Base-by-base conservation (phyloP, 2,113 vertebrate species). In the Euleptes europaea region DNA sequence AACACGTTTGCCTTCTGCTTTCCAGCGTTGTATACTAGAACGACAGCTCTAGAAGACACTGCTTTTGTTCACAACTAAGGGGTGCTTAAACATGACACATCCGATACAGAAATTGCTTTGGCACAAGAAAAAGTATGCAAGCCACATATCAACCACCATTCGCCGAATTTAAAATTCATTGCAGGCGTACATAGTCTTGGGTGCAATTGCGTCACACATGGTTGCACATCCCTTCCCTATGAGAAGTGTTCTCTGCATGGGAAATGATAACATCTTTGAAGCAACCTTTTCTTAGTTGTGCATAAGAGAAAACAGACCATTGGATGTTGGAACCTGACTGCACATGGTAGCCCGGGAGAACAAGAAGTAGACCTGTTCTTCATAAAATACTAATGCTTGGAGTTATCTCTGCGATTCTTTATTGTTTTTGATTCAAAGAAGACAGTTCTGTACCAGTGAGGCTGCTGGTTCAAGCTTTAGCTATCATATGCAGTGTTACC, bases 1-100 rank as follows among this genome's bases (percentile, higher is more conserved):
- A 81, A 81, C 79, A 81, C 28, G 42, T 81, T 81, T 51, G 79
- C 63, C 79, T 38, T 54, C 47, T 81, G 54, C 19, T 80, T 69
- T 35, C n/a, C 23, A 65, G 51, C 12, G 67, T 28, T 51, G 26
- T 33, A 38, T 19, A 71, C 13, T 38, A 38, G 69, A 70, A 33
- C 42, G 49, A 80, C 31, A 69, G 42, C 26, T 69, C 31, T 38
- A 19, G 69, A 70, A 70, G 17, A 17, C 69, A 38, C 31, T 69
- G 40, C n/a, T 49, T 67, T 69, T 23, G 19, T 19, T 69, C 10
- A 49, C 11, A 35, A 26, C 67, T 49, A 67, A 51, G 5, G n/a
- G n/a, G n/a, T 69, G 42, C 42, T 75, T 35, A 80, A 23, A 69
- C 66, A 33, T 49, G 42, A 47, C 6, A 40, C 5, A 44, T 44